phyloP scores from a whole-genome alignment of 2,113 vertebrate species.

The Nycticorax nycticorax region DNA sequence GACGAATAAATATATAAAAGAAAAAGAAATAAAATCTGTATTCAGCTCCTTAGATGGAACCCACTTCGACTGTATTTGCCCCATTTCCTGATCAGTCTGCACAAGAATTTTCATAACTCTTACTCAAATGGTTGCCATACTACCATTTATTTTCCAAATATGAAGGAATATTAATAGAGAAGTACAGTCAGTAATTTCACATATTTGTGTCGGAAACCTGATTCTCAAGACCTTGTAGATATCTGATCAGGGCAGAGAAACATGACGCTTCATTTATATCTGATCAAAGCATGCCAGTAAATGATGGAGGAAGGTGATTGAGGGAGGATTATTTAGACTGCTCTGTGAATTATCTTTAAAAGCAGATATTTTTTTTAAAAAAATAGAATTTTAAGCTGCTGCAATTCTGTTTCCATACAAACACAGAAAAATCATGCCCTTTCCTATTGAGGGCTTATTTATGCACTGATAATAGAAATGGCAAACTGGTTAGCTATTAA shows the following conservation, averaged over 20 bases:
- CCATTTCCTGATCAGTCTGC: neutral
- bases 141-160: neutral
- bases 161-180: neutral
- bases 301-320: neutral
- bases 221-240: neutral
- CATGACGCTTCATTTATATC: neutral
- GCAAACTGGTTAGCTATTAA: neutral
- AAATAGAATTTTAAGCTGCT: neutral
- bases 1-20: neutral
- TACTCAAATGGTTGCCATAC: neutral
- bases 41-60: neutral
- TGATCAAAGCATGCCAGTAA: neutral
- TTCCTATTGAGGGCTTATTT: neutral
- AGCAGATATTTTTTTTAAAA: neutral
- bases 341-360: neutral
- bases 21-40: neutral
- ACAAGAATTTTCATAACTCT: neutral
- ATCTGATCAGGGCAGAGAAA: neutral
- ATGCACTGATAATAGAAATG: neutral
- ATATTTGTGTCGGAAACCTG: neutral
- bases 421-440: neutral
- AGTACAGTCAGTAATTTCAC: neutral
- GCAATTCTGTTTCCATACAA: neutral
- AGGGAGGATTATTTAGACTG: neutral
- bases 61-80: neutral